Conservation (phyloP, 2,113 vertebrate genomes). For the Lichenostomus cassidix region DNA sequence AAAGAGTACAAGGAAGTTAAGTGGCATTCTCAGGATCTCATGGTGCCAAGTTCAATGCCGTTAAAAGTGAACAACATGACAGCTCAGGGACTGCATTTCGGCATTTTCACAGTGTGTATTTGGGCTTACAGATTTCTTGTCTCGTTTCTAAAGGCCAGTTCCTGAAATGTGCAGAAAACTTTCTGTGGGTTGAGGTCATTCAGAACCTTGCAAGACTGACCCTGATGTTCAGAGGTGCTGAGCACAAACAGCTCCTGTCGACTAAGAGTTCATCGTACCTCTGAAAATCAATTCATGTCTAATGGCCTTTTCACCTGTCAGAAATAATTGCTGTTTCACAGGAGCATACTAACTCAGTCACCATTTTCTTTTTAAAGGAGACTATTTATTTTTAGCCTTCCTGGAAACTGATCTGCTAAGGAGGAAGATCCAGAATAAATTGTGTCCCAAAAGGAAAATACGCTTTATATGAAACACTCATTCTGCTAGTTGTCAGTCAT, state of each 20-base stretch:
- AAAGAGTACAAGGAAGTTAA: neutral
- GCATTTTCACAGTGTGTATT: neutral
- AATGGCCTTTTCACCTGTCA: constrained; percentile 55
- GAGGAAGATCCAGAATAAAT: constrained; percentile 24
- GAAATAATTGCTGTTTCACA: constrained; percentile 56
- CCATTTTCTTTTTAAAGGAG: constrained; percentile 36
- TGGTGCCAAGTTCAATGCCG: neutral
- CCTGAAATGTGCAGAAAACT: neutral
- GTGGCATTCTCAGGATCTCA: neutral
- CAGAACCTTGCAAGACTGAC: neutral
- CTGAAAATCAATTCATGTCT: constrained; percentile 51
- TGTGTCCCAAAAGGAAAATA: constrained; percentile 48
- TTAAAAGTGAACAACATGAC: neutral
- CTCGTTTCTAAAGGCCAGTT: constrained; percentile 18
- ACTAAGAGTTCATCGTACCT: neutral
- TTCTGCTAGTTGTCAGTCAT: constrained; percentile 32
- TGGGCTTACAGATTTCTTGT: constrained; percentile 24
- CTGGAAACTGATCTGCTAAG: neutral
- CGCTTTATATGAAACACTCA: constrained; percentile 30
- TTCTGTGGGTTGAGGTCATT: constrained; percentile 7
- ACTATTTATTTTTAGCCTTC: constrained; percentile 23
- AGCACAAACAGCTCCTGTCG: neutral
- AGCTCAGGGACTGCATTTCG: neutral
- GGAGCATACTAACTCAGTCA: constrained; percentile 27
- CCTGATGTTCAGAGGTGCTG: constrained; percentile 38